Evolutionary conservation across 2,113 vertebrate species (phyloP), one percentile per base, ranked within the genome.

Genomic region (Spermophilus dauricus): DNA sequence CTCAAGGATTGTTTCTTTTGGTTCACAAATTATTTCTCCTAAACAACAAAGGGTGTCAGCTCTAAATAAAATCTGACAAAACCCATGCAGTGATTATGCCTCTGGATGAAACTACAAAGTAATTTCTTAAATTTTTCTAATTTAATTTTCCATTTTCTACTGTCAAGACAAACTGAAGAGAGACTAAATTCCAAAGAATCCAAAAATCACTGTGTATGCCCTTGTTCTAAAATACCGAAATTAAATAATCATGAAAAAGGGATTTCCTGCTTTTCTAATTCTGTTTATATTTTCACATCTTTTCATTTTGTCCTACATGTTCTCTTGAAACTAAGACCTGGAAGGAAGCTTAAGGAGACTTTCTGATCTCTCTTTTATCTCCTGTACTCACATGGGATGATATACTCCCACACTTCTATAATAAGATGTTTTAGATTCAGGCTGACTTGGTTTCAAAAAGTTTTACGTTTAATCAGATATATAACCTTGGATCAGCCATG

Each of bases 301-400:
- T 12, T 95, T 63, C 45, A 42, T 39, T 86, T 39, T 48, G 16
- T 63, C 6, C 88, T 67, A 97, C 91, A 63, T 65, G 4, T 24
- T 81, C n/a, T 96, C 95, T 53, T 8, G n/a, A 75, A 80, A 96
- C 48, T 76, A 88, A 93, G 28, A 81, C 17, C n/a, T 96, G 91
- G 73, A 42, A 76, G 84, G 42, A 85, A 76, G 17, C 32, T 53
- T 65, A 28, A 86, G 13, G 65, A 91, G 37, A 45, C 4, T 83
- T 81, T 48, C 28, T 80, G 39, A 56, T 4, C 16, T 65, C 42
- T 81, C 17, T 91, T 69, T 28, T 18, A 28, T 56, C 12, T 76
- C 45, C 51, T 85, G 14, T 83, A 39, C 51, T 7, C 6, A 56
- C 10, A 77, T 5, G 16, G 53, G 10, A 84, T 39, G 53, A 45